Percentiles rank a stretch among this genome's conserved stretches.
These are phyloP conservation scores for Anastatus disparis DNA, from an alignment of 1,140 invertebrate species.

Conservation along the genomic window DNA sequence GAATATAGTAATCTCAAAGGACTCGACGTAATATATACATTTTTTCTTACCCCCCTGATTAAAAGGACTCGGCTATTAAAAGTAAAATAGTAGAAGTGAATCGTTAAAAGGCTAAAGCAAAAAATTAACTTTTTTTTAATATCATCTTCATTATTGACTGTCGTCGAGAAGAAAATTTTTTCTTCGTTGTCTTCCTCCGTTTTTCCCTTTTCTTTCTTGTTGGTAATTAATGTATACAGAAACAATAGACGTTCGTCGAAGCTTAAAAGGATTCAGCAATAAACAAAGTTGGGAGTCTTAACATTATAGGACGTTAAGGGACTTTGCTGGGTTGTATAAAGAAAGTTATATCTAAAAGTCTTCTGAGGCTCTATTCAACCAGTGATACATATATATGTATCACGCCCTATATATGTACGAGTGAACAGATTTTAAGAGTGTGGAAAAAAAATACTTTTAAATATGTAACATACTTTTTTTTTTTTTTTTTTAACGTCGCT, in stretches of 20 bases:
- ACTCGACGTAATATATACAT: too few relatives aligned
- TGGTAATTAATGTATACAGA: slow-evolving; percentile 2
- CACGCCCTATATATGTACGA: too few relatives aligned
- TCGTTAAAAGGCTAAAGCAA: slow-evolving; percentile 17
- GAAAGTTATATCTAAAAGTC: too few relatives aligned
- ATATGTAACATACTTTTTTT: too few relatives aligned
- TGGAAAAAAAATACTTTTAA: too few relatives aligned
- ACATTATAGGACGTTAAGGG: too few relatives aligned
- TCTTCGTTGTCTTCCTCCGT: not conserved
- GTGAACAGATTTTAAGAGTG: too few relatives aligned
- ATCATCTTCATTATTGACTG: slow-evolving; percentile 33
- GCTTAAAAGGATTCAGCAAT: slow-evolving; percentile 67
- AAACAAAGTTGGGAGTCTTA: slow-evolving; percentile 58
- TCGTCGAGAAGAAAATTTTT: slow-evolving; percentile 16
- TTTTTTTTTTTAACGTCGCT: too few relatives aligned
- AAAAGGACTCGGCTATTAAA: slow-evolving; percentile 34
- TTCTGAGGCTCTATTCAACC: too few relatives aligned
- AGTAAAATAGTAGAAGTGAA: not conserved
- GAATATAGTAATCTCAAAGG: too few relatives aligned
- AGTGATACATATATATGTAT: too few relatives aligned
- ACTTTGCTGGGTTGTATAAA: too few relatives aligned
- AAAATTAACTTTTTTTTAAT: slow-evolving; percentile 50
- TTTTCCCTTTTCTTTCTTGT: slow-evolving; percentile 49
- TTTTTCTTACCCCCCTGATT: slow-evolving; percentile 9
- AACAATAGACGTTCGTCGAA: slow-evolving; percentile 26